Percentiles rank a stretch among this genome's conserved stretches.
Evolutionary conservation across 1,140 invertebrate species (phyloP).

Genomic region (Tetraneura akinire): DNA sequence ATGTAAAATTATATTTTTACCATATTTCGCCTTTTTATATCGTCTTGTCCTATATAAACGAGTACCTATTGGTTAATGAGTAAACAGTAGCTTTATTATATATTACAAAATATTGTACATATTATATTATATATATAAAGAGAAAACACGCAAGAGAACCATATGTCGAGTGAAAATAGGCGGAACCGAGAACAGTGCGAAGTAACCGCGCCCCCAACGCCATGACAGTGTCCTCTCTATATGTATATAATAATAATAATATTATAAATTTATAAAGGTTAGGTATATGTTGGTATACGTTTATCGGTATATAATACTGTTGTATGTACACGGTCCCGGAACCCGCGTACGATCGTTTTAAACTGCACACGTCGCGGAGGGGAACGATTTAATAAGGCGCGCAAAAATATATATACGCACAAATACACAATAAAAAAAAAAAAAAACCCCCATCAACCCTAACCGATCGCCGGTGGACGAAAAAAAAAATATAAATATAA

Average conservation of each 20-base stretch:
- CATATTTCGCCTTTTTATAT: no score
- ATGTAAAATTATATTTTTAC: no score
- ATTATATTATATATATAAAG: slow-evolving; percentile 4
- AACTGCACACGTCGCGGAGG: slow-evolving; percentile 3
- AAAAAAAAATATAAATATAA: background rate
- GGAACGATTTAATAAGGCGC: slow-evolving; percentile 41
- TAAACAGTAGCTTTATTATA: slow-evolving; percentile 15
- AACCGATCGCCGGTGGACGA: slow-evolving; percentile 15
- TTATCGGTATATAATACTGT: slow-evolving; percentile 5
- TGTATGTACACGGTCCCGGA: background rate
- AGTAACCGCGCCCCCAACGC: slow-evolving; percentile 48
- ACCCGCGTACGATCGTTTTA: slow-evolving; percentile 35
- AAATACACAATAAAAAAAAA: slow-evolving; percentile 43
- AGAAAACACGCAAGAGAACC: slow-evolving; percentile 8
- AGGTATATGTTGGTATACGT: background rate
- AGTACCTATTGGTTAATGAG: slow-evolving; percentile 25
- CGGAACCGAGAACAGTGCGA: slow-evolving; percentile 3
- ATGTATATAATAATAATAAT: no score
- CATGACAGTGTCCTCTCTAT: slow-evolving; percentile 35
- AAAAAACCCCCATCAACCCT: slow-evolving; percentile 34
- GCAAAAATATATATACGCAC: slow-evolving; percentile 13
- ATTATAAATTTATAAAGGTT: no score
- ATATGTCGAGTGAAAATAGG: slow-evolving; percentile 40
- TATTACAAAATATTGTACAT: slow-evolving; percentile 5
- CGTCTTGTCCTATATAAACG: no score